Conservation (phyloP, 92 coral and sea anemone genomes). For the Bergia puertoricense region DNA sequence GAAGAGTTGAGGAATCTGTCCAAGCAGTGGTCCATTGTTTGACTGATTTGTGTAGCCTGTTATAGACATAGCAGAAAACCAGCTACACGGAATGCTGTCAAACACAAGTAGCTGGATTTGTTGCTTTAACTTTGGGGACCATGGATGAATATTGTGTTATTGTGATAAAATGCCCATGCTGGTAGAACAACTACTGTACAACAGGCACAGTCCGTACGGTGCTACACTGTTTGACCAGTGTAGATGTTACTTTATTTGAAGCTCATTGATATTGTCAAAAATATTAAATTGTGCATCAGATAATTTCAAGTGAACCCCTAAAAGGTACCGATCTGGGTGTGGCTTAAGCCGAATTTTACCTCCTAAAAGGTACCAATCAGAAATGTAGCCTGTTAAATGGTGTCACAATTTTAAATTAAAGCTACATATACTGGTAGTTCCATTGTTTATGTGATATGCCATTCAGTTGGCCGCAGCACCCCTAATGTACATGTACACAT, state of each 20-base stretch:
- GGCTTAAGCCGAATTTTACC: too few species aligned
- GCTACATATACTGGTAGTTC: too few species aligned
- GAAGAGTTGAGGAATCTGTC: neutral
- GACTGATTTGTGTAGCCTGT: neutral
- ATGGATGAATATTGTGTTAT: neutral
- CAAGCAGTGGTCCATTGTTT: conserved; percentile 5
- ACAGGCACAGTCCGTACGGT: neutral
- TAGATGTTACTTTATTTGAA: neutral
- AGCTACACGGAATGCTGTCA: neutral
- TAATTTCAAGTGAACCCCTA: too few species aligned
- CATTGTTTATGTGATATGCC: too few species aligned
- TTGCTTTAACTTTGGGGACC: neutral
- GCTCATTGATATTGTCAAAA: neutral
- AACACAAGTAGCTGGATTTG: conserved; percentile 1
- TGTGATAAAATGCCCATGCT: neutral
- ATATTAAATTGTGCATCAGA: neutral
- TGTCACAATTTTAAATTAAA: too few species aligned
- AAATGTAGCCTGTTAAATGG: too few species aligned
- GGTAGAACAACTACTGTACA: neutral
- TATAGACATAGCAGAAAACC: conserved; percentile 2
- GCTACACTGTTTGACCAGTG: conserved; percentile 6
- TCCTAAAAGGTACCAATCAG: too few species aligned
- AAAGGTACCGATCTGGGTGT: too few species aligned
- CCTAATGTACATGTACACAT: too few species aligned
- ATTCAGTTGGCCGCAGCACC: too few species aligned